Evolutionary conservation across 2,888 invertebrate species (phyloP), one percentile per base, ranked within the genome.

Genomic region (Xestobium rufovillosum): DNA sequence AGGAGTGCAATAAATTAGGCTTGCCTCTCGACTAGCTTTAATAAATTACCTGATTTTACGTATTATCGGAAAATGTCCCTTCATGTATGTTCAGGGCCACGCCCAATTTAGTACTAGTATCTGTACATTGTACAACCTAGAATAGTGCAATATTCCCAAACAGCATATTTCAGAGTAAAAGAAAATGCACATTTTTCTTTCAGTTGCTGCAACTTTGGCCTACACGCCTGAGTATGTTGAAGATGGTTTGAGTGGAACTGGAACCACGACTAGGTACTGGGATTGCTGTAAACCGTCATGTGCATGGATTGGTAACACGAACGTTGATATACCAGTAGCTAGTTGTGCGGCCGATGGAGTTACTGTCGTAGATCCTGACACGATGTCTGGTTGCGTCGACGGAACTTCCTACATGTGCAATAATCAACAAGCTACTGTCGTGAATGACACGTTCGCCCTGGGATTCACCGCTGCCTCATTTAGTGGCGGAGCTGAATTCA

Each of bases 261-360:
- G 47, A 13, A 46, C 36, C 10, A 48, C 44, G 2, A 48, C 47
- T 2, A 36, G 46, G 6, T 49, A 48, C 37, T 49, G 49, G 49
- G 49, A 49, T 26, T 49, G 49, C 26, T 50, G 49, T 17, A 50
- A 50, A 34, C 45, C 48, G 2, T 38, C 45, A 4, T 50, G 49
- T 30, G 28, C 45, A 1, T 49, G 49, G 49, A 15, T 12, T 2
- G 49, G 39, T 10, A 40, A 46, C 13, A 42, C 43, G 3, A 32
- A 38, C 1, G 26, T 28, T 8, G 36, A 34, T 12, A 12, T n/a
- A 10, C 43, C 49, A 3, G 41, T 47, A 3, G 14, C 32, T 4
- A 40, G 46, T 8, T 50, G 49, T 31, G 27, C 41, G 8, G 31
- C 17, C 1, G 42, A 48, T 29, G 49, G 49, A 4, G 32, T 14